Percentiles rank a stretch among this genome's conserved stretches.
These are phyloP conservation scores for Pantelozetes paolii DNA, from an alignment of 2,888 invertebrate genomes.

Conservation along the genomic window DNA sequence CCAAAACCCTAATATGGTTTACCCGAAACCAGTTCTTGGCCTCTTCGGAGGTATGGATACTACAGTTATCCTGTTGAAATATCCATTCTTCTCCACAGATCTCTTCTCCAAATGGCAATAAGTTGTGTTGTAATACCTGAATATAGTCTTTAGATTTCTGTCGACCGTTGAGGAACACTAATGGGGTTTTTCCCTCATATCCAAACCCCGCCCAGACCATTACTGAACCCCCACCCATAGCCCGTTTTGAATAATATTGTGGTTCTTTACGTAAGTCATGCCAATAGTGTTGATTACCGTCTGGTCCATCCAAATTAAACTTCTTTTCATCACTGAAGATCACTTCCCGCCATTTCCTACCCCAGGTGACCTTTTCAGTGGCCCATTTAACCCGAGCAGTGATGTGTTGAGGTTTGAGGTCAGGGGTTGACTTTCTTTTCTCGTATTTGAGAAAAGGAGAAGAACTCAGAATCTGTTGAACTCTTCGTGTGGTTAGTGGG, in stretches of 20 bases:
- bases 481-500: not conserved
- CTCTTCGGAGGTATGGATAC: not conserved
- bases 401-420: not conserved
- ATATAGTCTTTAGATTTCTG: not conserved
- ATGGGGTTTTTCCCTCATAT: not conserved
- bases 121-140: not conserved
- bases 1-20: not conserved
- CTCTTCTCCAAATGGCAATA: not conserved
- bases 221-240: not conserved
- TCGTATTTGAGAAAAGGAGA: not conserved
- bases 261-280: not conserved
- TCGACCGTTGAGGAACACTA: not conserved
- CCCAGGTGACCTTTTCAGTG: not conserved
- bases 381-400: not conserved
- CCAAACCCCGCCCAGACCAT: conserved; percentile 14
- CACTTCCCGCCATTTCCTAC: not conserved
- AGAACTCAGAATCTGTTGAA: not conserved
- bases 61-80: conserved; percentile 7
- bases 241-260: not conserved
- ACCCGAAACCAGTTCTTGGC: not conserved
- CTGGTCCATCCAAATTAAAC: conserved; percentile 7
- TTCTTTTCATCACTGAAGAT: conserved; percentile 21
- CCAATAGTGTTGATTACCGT: not conserved
- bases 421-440: not conserved
- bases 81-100: not conserved